phyloP scores from a whole-genome alignment of 1,140 invertebrate genomes.

The Pogonognathellus flavescens region DNA sequence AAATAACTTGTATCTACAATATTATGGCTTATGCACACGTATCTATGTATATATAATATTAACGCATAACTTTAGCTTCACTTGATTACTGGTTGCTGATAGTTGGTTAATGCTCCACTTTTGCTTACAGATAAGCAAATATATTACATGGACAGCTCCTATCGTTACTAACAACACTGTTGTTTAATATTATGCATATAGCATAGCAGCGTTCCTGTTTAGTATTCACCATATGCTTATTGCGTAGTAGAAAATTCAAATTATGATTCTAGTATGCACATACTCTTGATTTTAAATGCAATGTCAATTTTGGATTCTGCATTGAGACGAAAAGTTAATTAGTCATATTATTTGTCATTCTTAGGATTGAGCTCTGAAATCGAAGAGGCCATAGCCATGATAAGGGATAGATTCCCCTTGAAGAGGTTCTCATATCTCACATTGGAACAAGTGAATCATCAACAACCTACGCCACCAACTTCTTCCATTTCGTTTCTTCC shows the following conservation, averaged over 20 bases:
- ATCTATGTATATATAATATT: no score
- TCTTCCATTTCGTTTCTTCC: conserved; percentile 74
- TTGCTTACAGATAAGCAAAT: no score
- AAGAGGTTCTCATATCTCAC: conserved; percentile 84
- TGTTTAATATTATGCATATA: no score
- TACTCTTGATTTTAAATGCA: not conserved
- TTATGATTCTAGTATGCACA: no score
- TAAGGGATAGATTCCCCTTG: conserved; percentile 85
- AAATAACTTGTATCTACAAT: not conserved
- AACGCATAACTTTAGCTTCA: no score
- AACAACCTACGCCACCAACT: conserved; percentile 70
- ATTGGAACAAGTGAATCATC: conserved; percentile 80
- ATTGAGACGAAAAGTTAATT: conserved; percentile 7
- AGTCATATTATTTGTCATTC: conserved; percentile 51
- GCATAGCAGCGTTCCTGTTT: no score
- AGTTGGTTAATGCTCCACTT: no score
- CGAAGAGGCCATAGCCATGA: conserved; percentile 83
- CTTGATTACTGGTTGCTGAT: no score
- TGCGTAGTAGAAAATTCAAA: no score
- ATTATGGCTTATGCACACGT: no score
- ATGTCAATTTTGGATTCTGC: not conserved
- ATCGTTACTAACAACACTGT: no score
- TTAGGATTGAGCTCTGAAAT: conserved; percentile 80
- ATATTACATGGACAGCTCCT: no score
- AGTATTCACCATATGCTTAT: not conserved